A percentile compares a stretch with the other conserved stretches of the same genome.
phyloP scores from a whole-genome alignment of 2,797 vertebrate genomes.

The Eulemur mongoz region DNA sequence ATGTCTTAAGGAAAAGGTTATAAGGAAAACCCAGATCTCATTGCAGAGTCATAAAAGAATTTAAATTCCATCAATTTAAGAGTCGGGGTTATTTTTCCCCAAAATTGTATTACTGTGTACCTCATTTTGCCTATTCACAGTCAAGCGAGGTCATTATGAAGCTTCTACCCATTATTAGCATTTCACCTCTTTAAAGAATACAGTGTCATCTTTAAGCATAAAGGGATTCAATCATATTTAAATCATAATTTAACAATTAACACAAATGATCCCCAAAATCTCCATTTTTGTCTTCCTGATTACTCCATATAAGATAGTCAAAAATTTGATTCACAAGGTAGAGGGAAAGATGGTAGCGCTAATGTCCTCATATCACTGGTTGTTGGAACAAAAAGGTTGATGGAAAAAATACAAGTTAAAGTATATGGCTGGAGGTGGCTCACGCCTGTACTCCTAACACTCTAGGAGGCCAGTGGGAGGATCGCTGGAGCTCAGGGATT shows the following conservation, averaged over 20 bases:
- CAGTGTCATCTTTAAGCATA: neutral
- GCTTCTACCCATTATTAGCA: neutral
- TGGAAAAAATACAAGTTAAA: neutral
- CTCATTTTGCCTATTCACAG: neutral
- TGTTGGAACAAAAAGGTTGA: neutral
- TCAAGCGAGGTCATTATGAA: neutral
- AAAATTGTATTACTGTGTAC: neutral
- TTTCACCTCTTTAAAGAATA: constrained; percentile 10
- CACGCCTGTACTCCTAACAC: neutral
- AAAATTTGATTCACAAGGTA: neutral
- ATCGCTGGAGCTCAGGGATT: neutral
- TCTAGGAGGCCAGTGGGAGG: neutral
- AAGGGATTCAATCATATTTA: neutral
- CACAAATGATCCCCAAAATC: neutral
- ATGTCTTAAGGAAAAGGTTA: neutral
- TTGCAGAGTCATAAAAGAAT: neutral
- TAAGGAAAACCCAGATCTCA: neutral
- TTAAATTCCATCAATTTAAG: constrained; percentile 7
- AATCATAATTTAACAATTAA: constrained; percentile 38
- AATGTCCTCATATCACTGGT: neutral
- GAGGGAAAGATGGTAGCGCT: neutral
- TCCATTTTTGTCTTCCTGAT: neutral
- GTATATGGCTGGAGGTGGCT: neutral
- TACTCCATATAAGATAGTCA: neutral
- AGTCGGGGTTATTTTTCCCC: neutral